Evolutionary conservation across 2,888 invertebrate genomes (phyloP).

Genomic region (Pediacus dermestoides): DNA sequence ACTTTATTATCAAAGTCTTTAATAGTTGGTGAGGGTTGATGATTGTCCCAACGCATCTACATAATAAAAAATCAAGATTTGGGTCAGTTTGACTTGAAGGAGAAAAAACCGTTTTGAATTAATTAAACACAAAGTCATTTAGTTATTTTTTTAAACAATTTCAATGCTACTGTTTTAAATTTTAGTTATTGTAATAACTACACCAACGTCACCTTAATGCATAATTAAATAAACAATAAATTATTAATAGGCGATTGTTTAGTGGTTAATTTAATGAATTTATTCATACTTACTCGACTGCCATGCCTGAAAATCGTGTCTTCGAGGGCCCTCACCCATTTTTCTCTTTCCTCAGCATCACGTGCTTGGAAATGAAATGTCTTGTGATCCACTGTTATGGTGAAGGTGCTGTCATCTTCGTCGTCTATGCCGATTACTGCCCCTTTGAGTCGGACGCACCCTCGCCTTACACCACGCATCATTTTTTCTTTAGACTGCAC

Average conservation of each 20-base stretch:
- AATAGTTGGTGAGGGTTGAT: slow-evolving; percentile 56
- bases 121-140: too few species aligned
- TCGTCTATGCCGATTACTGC: slow-evolving; percentile 99
- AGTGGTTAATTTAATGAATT: neutral
- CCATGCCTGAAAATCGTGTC: slow-evolving; percentile 88
- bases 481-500: slow-evolving; percentile 97
- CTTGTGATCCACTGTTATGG: slow-evolving; percentile 98
- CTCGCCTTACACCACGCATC: slow-evolving; percentile 93
- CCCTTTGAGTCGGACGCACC: slow-evolving; percentile 95
- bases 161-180: too few species aligned
- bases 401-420: slow-evolving; percentile 98
- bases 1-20: slow-evolving; percentile 84
- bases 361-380: slow-evolving; percentile 99
- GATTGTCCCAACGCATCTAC: slow-evolving; percentile 58
- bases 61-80: too few species aligned
- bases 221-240: too few species aligned
- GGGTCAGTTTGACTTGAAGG: too few species aligned
- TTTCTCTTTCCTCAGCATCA: slow-evolving; percentile 90
- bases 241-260: neutral
- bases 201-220: too few species aligned
- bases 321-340: slow-evolving; percentile 94
- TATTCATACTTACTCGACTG: slow-evolving; percentile 54
- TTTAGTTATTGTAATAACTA: too few species aligned
- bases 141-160: too few species aligned
- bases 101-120: too few species aligned